Evolutionary conservation across 2,888 invertebrate species (phyloP).

Genomic region (Cheilosia impressa): DNA sequence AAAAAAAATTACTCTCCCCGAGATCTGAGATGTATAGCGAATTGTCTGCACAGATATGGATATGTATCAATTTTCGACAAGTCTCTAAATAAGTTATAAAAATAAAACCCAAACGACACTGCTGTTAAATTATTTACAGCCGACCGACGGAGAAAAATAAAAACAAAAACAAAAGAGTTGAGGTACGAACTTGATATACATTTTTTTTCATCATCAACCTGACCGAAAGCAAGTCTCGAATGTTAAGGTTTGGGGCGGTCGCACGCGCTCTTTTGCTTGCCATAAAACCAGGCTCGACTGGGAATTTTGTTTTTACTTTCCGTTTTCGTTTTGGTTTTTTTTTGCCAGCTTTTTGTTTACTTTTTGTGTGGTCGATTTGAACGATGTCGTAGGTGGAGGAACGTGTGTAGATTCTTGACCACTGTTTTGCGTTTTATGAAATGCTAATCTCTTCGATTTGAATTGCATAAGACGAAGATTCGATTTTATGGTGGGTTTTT

Average conservation of each 20-base stretch:
- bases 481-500: constrained; percentile 18
- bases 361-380: constrained; percentile 16
- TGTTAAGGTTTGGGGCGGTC: constrained; percentile 35
- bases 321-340: background rate
- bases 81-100: constrained; percentile 57
- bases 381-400: constrained; percentile 51
- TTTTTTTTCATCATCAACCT: constrained; percentile 19
- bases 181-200: constrained; percentile 42
- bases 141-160: background rate
- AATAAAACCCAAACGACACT: constrained; percentile 9
- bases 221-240: constrained; percentile 23
- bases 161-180: constrained; percentile 62
- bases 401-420: constrained; percentile 33
- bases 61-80: constrained; percentile 53
- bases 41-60: constrained; percentile 43
- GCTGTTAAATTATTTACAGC: constrained; percentile 1
- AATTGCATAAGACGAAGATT: constrained; percentile 32
- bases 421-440: constrained; percentile 34
- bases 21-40: constrained; percentile 10
- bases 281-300: constrained; percentile 20
- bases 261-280: constrained; percentile 42
- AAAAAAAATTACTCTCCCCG: background rate
- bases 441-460: constrained; percentile 34
- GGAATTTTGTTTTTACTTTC: constrained; percentile 44
- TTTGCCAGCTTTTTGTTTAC: background rate